Percentiles rank a stretch among this genome's conserved stretches.
These are phyloP conservation scores for Eledona agricola DNA, from an alignment of 2,888 invertebrate genomes.

Conservation along the genomic window DNA sequence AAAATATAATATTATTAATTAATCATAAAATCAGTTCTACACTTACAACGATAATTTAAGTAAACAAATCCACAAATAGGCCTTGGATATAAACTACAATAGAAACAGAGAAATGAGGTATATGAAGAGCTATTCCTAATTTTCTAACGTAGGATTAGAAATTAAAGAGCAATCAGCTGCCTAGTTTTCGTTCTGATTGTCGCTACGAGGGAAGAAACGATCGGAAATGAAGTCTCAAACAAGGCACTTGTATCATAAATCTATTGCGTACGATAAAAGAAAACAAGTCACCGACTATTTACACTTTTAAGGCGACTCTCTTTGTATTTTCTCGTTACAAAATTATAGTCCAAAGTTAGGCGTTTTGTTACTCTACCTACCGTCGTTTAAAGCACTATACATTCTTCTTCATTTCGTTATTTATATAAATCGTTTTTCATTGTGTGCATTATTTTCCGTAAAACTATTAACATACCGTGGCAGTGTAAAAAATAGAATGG, in stretches of 20 bases:
- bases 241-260: constrained; percentile 29
- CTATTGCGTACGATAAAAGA: constrained; percentile 24
- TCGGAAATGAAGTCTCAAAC: constrained; percentile 12
- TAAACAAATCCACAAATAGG: constrained; percentile 28
- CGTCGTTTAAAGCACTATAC: constrained; percentile 31
- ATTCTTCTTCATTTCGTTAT: too few species aligned
- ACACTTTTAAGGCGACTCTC: constrained; percentile 21
- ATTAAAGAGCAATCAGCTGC: constrained; percentile 27
- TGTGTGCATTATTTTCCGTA: constrained; percentile 15
- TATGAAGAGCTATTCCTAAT: constrained; percentile 36
- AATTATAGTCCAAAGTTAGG: constrained; percentile 27
- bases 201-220: constrained; percentile 3
- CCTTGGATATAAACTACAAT: constrained; percentile 21
- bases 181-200: constrained; percentile 20
- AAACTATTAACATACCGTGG: constrained; percentile 24
- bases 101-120: constrained; percentile 42
- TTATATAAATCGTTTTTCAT: constrained; percentile 9
- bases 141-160: constrained; percentile 22
- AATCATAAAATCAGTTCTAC: constrained; percentile 32
- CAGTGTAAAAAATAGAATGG: constrained; percentile 24
- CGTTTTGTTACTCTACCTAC: constrained; percentile 27
- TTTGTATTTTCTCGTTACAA: constrained; percentile 15
- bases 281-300: constrained; percentile 8
- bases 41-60: constrained; percentile 29
- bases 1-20: constrained; percentile 21